phyloP scores from a whole-genome alignment of 2,888 invertebrate genomes.

The Cantharis flavilabris region DNA sequence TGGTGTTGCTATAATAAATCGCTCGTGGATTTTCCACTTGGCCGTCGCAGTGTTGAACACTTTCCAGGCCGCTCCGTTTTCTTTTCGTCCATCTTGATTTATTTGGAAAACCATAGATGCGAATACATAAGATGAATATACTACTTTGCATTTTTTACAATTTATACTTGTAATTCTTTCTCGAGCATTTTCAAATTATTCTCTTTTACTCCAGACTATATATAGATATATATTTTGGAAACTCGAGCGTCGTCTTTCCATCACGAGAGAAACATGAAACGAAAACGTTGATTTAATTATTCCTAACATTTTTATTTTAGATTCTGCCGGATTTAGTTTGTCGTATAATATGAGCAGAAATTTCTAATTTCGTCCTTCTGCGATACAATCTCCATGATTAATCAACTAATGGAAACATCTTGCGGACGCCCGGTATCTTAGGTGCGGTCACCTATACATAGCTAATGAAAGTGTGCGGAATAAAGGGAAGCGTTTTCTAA shows the following conservation, averaged over 20 bases:
- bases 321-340: neutral
- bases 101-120: conserved; percentile 35
- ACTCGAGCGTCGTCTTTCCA: neutral
- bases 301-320: neutral
- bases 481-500: neutral
- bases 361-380: neutral
- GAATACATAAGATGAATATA: conserved; percentile 26
- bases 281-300: neutral
- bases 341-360: neutral
- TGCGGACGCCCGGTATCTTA: neutral
- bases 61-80: conserved; percentile 37
- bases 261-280: neutral
- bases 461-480: neutral
- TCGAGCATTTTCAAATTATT: conserved; percentile 10
- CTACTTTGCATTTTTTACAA: conserved; percentile 25
- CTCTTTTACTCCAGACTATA: neutral
- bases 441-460: neutral
- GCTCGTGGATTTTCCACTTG: conserved; percentile 41
- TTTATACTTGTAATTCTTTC: conserved; percentile 26
- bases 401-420: conserved; percentile 10
- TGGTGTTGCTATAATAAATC: conserved; percentile 46
- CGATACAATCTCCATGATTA: conserved; percentile 16
- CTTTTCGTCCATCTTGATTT: conserved; percentile 38
- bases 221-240: neutral
- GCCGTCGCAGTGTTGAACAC: conserved; percentile 41